phyloP scores from a whole-genome alignment of 2,797 vertebrate species.

The Clarias fuscus region DNA sequence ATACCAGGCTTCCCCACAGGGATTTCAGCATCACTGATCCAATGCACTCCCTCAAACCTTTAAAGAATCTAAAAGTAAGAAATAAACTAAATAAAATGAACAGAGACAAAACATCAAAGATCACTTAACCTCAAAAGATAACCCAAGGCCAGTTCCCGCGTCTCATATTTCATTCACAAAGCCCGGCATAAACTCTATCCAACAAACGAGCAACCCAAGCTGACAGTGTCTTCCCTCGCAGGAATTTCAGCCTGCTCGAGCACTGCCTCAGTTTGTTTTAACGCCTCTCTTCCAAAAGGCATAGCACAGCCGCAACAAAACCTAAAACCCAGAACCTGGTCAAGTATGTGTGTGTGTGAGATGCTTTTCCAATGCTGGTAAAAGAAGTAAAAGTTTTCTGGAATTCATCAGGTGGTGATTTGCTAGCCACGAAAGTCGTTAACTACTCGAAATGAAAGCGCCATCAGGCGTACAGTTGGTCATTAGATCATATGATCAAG shows the following conservation, averaged over 20 bases:
- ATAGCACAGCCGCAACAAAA: neutral
- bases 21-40: constrained; percentile 44
- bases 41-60: constrained; percentile 17
- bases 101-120: constrained; percentile 38
- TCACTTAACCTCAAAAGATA: constrained; percentile 35
- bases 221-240: neutral
- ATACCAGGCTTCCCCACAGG: constrained; percentile 16
- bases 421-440: neutral
- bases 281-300: neutral
- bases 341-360: no score
- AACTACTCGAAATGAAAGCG: neutral
- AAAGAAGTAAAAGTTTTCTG: neutral
- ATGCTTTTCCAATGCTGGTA: neutral
- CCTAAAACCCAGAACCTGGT: neutral
- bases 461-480: neutral
- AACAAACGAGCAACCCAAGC: constrained; percentile 4
- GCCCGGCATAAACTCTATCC: constrained; percentile 21
- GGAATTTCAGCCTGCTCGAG: neutral
- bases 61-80: constrained; percentile 48
- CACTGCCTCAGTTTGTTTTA: neutral
- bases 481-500: constrained; percentile 1
- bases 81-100: constrained; percentile 51
- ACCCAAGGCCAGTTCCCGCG: constrained; percentile 6
- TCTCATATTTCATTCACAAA: constrained; percentile 40
- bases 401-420: neutral